Evolutionary conservation across 2,113 vertebrate genomes (phyloP), one percentile per base, ranked within the genome.

Genomic region (Alligator sinensis): DNA sequence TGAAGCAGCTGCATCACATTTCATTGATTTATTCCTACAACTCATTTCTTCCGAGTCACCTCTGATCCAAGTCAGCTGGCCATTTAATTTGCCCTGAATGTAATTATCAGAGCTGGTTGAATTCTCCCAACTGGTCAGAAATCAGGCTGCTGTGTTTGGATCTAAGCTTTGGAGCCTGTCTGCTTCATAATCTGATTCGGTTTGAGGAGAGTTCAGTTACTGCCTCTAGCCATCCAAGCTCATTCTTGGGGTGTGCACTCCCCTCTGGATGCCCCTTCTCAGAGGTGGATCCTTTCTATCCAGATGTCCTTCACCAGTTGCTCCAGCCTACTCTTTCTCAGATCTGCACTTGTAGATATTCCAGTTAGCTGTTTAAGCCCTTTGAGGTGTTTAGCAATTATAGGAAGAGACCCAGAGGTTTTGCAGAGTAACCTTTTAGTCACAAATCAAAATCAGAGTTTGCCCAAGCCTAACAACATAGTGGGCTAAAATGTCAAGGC

Each of bases 51-150:
- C 77, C 55, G 88, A 60, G 83, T 75, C 17, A 12, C 47, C 55
- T 90, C 75, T 80, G 57, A 89, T 59, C 5, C 18, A 86, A 75
- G 34, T 79, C 64, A 80, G 63, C 19, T 86, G 58, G 27, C 24
- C 79, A 16, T 84, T 91, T 92, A 80, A 61, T 28, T 90, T 80
- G 34, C 70, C 12, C 22, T 47, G 70, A 72, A 72, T 84, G 0
- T 84, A 74, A 84, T 86, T 87, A n/a, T 66, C 4, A 28, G 55
- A 64, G 77, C 14, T 1, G 1, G 14, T 55, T 84, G 61, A 81
- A 5, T 25, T 79, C 38, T 91, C 58, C 59, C 54, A 85, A 34
- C 8, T 89, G 30, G 64, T 89, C 16, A 61, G n/a, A 47, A 47
- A 47, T 47, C 47, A 87, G 75, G 16, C 47, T 82, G 15, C 34